Evolutionary conservation across 2,797 vertebrate genomes (phyloP), one percentile per base, ranked within the genome.

Genomic region (Bradypodion pumilum): DNA sequence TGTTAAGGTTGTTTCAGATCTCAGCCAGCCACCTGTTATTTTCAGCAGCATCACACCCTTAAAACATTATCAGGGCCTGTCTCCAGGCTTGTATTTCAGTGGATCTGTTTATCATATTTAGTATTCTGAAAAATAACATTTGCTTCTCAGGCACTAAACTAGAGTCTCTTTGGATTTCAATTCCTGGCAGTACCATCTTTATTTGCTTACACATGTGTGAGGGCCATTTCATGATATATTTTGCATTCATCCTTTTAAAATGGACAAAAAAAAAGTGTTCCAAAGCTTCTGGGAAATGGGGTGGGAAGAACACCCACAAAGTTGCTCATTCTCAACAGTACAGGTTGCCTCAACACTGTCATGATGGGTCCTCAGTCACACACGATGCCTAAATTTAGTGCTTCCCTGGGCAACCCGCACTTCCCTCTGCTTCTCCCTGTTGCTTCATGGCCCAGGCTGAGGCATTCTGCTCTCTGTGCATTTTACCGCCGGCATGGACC

Each of bases 11-110:
- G 82, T 52, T 86, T 88, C 91, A 91, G 81, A 90, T 89, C 81
- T 90, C 88, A 87, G 49, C 82, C 90, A 91, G 74, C 68, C 87
- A 90, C 92, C 86, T 94, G 88, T 91, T 92, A 92, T 88, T 93
- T 90, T 81, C 52, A 12, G 89, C 89, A 91, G 83, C 0, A 89
- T 86, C 81, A 87, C 88, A 89, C 86, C 81, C 86, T 88, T 89
- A 91, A 84, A 70, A 68, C 75, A 89, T 88, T 92, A 92, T 76
- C 81, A 88, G 65, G 40, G 68, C 16, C 78, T 90, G 91, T 82
- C 82, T 90, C 7, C 73, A 91, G 88, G 81, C 84, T 90, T 87
- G 87, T 91, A 90, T 91, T 92, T 93, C 88, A 81, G 72, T 86
- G 76, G 63, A 92, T 87, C 88, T 90, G 88, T n/a, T 92, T 69